These are phyloP conservation scores for Philaethria dido DNA, from an alignment of 2,888 invertebrate genomes.

Conservation along the genomic window DNA sequence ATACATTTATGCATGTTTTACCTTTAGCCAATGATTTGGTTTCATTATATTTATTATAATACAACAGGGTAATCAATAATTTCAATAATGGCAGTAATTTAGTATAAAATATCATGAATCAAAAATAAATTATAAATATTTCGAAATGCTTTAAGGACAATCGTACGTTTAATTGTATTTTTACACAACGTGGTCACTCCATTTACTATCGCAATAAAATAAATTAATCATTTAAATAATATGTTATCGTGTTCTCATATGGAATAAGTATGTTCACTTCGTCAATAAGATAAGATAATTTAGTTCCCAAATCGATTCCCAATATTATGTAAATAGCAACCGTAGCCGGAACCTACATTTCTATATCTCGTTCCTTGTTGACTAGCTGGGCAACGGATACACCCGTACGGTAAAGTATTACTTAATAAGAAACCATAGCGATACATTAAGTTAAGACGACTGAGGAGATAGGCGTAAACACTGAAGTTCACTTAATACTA, in stretches of 20 bases:
- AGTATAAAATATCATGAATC: no score
- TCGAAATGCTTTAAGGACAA: no score
- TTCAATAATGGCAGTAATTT: no score
- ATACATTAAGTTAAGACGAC: not conserved
- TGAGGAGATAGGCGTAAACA: not conserved
- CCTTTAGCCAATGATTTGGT: no score
- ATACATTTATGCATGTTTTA: no score
- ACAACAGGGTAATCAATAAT: no score
- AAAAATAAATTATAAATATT: no score
- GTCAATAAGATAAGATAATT: conserved; percentile 22
- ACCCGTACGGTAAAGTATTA: not conserved
- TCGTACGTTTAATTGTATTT: no score
- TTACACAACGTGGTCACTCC: no score
- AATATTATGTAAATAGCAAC: conserved; percentile 39
- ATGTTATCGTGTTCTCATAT: not conserved
- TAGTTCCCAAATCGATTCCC: conserved; percentile 5
- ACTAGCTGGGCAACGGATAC: not conserved
- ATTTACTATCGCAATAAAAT: not conserved
- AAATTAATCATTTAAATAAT: not conserved
- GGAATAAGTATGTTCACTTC: not conserved
- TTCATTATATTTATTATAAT: no score
- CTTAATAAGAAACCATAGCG: not conserved
- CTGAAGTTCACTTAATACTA: not conserved
- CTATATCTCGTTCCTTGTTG: not conserved
- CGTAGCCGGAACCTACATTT: conserved; percentile 4